Percentiles rank a stretch among this genome's conserved stretches.
These are phyloP conservation scores for Chrysemys picta DNA, from an alignment of 2,113 vertebrate genomes.

Conservation along the genomic window DNA sequence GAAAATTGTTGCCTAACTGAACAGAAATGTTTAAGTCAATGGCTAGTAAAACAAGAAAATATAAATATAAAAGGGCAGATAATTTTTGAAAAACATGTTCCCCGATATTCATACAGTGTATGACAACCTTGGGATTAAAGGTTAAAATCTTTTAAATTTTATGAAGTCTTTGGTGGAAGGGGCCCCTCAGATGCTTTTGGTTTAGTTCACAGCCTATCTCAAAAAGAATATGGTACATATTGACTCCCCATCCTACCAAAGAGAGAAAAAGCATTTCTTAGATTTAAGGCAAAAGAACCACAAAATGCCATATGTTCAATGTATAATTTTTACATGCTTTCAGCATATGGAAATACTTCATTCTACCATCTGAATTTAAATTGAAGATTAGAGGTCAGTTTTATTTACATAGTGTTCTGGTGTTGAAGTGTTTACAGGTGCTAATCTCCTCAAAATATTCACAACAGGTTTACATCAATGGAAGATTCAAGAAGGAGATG, in stretches of 20 bases:
- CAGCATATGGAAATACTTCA: neutral
- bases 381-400: neutral
- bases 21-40: neutral
- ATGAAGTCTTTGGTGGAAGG: neutral
- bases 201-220: too few relatives aligned
- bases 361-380: neutral
- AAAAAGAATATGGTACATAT: neutral
- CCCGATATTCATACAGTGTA: neutral
- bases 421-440: neutral
- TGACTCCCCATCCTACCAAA: neutral
- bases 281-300: constrained; percentile 18
- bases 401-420: neutral
- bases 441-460: constrained; percentile 28
- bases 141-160: constrained; percentile 36
- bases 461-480: constrained; percentile 16
- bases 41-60: neutral
- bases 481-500: neutral
- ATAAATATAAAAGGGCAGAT: neutral
- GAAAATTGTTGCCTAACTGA: neutral
- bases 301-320: neutral
- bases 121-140: constrained; percentile 1
- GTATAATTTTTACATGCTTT: neutral
- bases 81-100: neutral
- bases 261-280: neutral
- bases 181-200: too few relatives aligned